These are phyloP conservation scores for Lordiphosa fenestrarum DNA, from an alignment of 2,888 invertebrate species.

Conservation along the genomic window DNA sequence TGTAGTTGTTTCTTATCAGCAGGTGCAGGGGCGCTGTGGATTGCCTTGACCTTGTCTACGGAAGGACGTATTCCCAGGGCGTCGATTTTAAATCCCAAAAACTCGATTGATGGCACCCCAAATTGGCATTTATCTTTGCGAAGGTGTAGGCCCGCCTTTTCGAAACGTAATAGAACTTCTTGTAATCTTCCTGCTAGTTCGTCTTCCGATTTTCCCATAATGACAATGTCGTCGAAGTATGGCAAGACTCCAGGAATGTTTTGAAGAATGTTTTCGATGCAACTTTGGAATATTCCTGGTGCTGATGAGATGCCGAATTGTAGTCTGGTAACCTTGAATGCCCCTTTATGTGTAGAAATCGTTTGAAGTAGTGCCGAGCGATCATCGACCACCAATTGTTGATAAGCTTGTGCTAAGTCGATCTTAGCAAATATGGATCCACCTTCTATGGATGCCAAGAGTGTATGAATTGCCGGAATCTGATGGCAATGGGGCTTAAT, in stretches of 20 bases:
- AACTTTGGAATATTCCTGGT: background rate
- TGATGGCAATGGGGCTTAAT: background rate
- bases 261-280: background rate
- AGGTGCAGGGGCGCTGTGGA: background rate
- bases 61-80: background rate
- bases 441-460: background rate
- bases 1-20: background rate
- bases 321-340: background rate
- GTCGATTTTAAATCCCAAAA: conserved; percentile 1
- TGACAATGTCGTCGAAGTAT: background rate
- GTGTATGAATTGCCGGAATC: background rate
- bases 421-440: background rate
- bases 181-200: background rate
- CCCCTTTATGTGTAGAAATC: background rate
- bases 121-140: background rate
- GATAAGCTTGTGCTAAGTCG: background rate
- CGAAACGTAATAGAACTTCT: background rate
- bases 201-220: background rate
- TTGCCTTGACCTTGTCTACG: background rate
- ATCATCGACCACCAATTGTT: background rate
- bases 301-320: background rate
- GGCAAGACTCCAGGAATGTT: background rate
- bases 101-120: background rate
- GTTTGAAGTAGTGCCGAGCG: background rate
- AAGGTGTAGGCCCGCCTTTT: background rate